Base-by-base conservation (phyloP, 2,888 invertebrate species). In the Leucoptera coffeella region DNA sequence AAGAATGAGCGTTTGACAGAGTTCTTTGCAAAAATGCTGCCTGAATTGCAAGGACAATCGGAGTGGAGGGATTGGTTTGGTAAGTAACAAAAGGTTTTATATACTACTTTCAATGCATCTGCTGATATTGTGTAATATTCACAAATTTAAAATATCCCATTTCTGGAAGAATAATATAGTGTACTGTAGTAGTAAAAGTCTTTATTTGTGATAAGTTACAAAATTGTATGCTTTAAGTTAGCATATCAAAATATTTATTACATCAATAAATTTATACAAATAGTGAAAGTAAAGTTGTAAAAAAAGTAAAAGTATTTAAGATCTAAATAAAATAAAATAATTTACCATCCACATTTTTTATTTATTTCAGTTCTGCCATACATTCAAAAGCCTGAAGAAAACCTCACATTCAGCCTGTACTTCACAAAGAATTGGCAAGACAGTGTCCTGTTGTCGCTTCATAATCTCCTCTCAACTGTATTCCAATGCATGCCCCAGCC, bases 51-150 rank as follows among this genome's bases (percentile, higher is more conserved):
- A 48, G 82, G 82, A 25, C 91, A 91, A 49, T 73, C 75, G 31
- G 96, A 96, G 50, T 96, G 95, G 92, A 90, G 85, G 47, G 96
- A 96, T 40, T 96, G 96, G 96, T 96, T 94, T 62, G 86, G 95
- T 95, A 78, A 75, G 82, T 75, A 29, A 21, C 22, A 25, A 17
- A n/a, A n/a, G n/a, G n/a, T n/a, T n/a, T n/a, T n/a, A n/a, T n/a
- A n/a, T n/a, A n/a, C n/a, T n/a, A n/a, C n/a, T n/a, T n/a, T n/a
- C n/a, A n/a, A n/a, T n/a, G n/a, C n/a, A 9, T 8, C 14, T 26
- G 4, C 14, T 12, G 8, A 12, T 24, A 31, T 4, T 26, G 8
- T 22, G 15, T 14, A 21, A 27, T 24, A 22, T 25, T 35, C 6
- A 8, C 9, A 7, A 22, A 17, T 17, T 17, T 17, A 17, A 17